phyloP scores from a whole-genome alignment of 1,140 invertebrate genomes.

The Heliconius eleuchia region DNA sequence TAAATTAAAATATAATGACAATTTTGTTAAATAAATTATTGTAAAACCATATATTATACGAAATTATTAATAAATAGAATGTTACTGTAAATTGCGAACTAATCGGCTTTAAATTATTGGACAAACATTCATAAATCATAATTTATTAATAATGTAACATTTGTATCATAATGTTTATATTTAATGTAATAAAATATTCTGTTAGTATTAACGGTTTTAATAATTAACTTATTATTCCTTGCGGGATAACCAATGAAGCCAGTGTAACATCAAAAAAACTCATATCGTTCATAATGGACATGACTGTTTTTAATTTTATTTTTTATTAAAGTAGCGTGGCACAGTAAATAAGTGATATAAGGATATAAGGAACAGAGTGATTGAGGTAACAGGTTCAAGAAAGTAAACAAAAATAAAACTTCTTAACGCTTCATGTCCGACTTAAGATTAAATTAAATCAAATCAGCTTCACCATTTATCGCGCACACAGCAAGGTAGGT shows the following conservation, averaged over 20 bases:
- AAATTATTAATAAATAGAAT: slow-evolving; percentile 1
- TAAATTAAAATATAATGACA: neutral
- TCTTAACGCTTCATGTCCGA: no score
- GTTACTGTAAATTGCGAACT: neutral
- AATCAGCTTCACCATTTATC: no score
- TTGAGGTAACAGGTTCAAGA: no score
- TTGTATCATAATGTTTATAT: neutral
- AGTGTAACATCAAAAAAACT: neutral
- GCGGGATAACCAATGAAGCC: neutral
- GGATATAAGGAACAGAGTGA: no score
- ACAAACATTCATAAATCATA: neutral
- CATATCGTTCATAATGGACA: no score
- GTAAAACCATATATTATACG: neutral
- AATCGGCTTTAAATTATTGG: slow-evolving; percentile 15
- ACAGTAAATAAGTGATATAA: no score
- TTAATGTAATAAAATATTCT: slow-evolving; percentile 5
- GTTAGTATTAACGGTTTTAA: neutral
- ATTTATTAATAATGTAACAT: neutral
- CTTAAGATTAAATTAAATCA: no score
- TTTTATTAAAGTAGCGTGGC: no score
- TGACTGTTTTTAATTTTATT: no score
- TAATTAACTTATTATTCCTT: slow-evolving; percentile 11
- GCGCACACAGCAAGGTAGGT: no score
- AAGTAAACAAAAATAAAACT: no score
- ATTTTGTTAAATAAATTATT: neutral